phyloP scores from a whole-genome alignment of 2,797 vertebrate genomes.

The Tadarida brasiliensis region DNA sequence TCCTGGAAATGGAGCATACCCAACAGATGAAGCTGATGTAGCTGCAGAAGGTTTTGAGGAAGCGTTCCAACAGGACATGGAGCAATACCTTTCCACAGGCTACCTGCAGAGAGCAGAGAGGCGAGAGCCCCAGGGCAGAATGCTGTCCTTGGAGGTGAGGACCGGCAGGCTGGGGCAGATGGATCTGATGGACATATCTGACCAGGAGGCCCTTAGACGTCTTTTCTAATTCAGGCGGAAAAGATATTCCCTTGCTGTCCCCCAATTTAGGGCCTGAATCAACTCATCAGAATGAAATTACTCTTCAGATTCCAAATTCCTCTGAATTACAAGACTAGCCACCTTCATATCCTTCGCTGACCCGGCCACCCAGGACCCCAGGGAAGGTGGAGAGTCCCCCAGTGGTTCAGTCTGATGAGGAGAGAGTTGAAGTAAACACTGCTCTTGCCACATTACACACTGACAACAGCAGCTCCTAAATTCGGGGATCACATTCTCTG shows the following conservation, averaged over 20 bases:
- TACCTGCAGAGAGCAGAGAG: slow-evolving; percentile 97
- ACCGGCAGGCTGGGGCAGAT: slow-evolving; percentile 95
- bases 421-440: slow-evolving; percentile 94
- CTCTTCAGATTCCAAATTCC: slow-evolving; percentile 93
- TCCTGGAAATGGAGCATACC: slow-evolving; percentile 92
- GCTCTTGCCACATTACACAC: slow-evolving; percentile 86
- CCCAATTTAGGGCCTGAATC: slow-evolving; percentile 89
- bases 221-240: background rate
- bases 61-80: slow-evolving; percentile 99
- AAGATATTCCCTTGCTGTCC: background rate
- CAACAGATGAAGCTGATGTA: slow-evolving; percentile 97
- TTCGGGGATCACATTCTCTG: slow-evolving; percentile 45
- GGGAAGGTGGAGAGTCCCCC: slow-evolving; percentile 89
- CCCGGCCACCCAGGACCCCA: slow-evolving; percentile 90
- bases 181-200: slow-evolving; percentile 94
- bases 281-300: slow-evolving; percentile 90
- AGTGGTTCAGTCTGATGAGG: slow-evolving; percentile 94
- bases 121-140: slow-evolving; percentile 94
- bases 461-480: slow-evolving; percentile 92
- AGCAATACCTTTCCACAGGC: slow-evolving; percentile 97
- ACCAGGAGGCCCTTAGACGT: slow-evolving; percentile 94
- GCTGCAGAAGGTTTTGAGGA: slow-evolving; percentile 98
- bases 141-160: slow-evolving; percentile 93
- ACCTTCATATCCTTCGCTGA: slow-evolving; percentile 91
- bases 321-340: slow-evolving; percentile 90